Percentiles rank a stretch among this genome's conserved stretches.
These are phyloP conservation scores for Varanus salvator DNA, from an alignment of 2,113 vertebrate species.

Conservation along the genomic window DNA sequence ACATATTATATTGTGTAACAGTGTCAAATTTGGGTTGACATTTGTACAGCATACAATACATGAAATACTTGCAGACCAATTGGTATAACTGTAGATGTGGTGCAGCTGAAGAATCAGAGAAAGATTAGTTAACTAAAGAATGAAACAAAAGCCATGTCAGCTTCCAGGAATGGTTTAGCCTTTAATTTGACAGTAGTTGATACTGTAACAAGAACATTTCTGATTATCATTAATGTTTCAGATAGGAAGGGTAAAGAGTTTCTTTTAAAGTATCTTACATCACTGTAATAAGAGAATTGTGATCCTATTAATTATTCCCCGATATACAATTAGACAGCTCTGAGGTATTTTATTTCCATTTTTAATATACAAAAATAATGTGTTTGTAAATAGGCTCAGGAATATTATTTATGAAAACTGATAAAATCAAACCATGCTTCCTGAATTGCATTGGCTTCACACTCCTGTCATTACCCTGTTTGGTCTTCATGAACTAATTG, in stretches of 20 bases:
- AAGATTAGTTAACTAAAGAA: conserved; percentile 1
- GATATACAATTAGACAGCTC: conserved; percentile 3
- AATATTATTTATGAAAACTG: background rate
- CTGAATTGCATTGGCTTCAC: background rate
- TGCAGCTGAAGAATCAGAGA: background rate
- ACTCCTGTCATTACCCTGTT: conserved; percentile 20
- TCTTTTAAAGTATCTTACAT: conserved; percentile 1
- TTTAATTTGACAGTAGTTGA: conserved; percentile 15
- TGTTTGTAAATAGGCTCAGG: background rate
- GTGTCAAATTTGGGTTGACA: background rate
- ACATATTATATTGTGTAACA: background rate
- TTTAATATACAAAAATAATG: conserved; percentile 22
- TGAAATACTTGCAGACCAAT: background rate
- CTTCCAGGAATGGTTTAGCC: background rate
- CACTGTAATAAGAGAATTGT: conserved; percentile 1
- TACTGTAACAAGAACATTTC: background rate
- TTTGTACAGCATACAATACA: background rate
- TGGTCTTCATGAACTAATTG: conserved; percentile 51
- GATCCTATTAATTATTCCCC: conserved; percentile 38
- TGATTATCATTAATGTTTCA: background rate
- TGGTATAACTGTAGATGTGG: background rate
- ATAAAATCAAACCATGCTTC: background rate
- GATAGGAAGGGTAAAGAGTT: conserved; percentile 34
- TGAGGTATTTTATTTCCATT: conserved; percentile 16
- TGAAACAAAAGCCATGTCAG: background rate